Evolutionary conservation across 1,140 invertebrate genomes (phyloP), one percentile per base, ranked within the genome.

Genomic region (Papilio dardanus): DNA sequence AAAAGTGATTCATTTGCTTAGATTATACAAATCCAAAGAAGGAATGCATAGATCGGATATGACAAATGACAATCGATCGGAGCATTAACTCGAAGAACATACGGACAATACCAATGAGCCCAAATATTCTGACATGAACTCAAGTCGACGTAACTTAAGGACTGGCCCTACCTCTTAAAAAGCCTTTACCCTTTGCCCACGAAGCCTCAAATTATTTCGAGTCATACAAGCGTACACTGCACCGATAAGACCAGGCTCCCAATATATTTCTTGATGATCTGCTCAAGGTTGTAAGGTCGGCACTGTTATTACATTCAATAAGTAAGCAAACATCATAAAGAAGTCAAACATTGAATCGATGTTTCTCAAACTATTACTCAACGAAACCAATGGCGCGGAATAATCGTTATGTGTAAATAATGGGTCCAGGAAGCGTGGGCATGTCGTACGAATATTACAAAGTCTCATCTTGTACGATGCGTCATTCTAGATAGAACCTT

Each of bases 381-480:
- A 74, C 71, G 35, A 73, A 71, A 75, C 79, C 83, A 84, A 76
- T 77, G 82, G 85, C 80, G 85, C 85, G 85, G 81, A 85, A 85
- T 81, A 81, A 87, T 83, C 74, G 77, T 78, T 73, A 73, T 46
- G 30, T 73, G 50, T 73, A 73, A 85, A 86, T 86, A 81, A 81
- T 82, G 77, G 76, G 68, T 66, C 78, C 77, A 86, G 87, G 85
- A 86, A 86, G 88, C 89, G 90, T 91, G 87, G 88, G 90, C 83
- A 28, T 69, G 69, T 62, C 68, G 50, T 76, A 76, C 75, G 77
- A 84, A 77, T 82, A 71, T 28, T 75, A 84, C 80, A 86, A 66
- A 75, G 84, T 85, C 79, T 79, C 81, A 86, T 81, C 79, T 81
- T 67, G 80, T 80, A 76, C 80, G 77, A 74, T 77, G 82, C 77